Percentiles rank a stretch among this genome's conserved stretches.
Evolutionary conservation across 2,797 vertebrate genomes (phyloP).

Genomic region (Microctenopoma lineatum): DNA sequence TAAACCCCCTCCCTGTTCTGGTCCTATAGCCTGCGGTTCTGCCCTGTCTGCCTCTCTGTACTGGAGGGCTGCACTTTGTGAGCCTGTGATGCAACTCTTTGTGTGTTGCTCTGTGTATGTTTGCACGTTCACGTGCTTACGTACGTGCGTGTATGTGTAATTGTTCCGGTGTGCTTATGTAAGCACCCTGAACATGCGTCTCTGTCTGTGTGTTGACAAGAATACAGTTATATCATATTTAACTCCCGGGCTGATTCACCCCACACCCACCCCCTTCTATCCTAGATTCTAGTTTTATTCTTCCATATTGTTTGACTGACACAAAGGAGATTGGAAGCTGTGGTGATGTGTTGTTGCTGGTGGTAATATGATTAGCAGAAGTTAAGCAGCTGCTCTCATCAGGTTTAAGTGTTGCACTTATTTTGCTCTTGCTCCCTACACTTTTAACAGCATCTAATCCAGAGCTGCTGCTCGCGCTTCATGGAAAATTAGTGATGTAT

Average conservation of each 20-base stretch:
- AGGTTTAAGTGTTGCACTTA: constrained; percentile 9
- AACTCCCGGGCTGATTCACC: constrained; percentile 61
- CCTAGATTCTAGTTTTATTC: constrained; percentile 35
- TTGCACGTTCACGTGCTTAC: constrained; percentile 32
- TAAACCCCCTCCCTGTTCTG: constrained; percentile 72
- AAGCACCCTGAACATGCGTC: constrained; percentile 74
- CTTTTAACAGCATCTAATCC: not conserved
- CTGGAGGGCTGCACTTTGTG: constrained; percentile 67
- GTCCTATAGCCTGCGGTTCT: constrained; percentile 68
- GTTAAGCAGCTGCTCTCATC: constrained; percentile 13
- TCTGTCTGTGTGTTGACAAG: constrained; percentile 72
- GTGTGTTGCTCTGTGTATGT: constrained; percentile 50
- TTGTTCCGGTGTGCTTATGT: constrained; percentile 78
- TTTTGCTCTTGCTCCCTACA: constrained; percentile 12
- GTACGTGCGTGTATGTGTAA: constrained; percentile 38
- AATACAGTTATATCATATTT: constrained; percentile 79
- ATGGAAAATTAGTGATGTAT: not conserved
- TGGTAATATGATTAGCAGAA: constrained; percentile 18
- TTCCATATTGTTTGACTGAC: constrained; percentile 38
- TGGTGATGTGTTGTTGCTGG: constrained; percentile 3
- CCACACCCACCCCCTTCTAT: constrained; percentile 17
- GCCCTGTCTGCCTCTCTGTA: constrained; percentile 65
- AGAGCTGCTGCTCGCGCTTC: not conserved
- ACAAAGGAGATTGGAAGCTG: constrained; percentile 8
- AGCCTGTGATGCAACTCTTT: constrained; percentile 75